phyloP scores from a whole-genome alignment of 2,888 invertebrate species.

The Terebella lapidaria region DNA sequence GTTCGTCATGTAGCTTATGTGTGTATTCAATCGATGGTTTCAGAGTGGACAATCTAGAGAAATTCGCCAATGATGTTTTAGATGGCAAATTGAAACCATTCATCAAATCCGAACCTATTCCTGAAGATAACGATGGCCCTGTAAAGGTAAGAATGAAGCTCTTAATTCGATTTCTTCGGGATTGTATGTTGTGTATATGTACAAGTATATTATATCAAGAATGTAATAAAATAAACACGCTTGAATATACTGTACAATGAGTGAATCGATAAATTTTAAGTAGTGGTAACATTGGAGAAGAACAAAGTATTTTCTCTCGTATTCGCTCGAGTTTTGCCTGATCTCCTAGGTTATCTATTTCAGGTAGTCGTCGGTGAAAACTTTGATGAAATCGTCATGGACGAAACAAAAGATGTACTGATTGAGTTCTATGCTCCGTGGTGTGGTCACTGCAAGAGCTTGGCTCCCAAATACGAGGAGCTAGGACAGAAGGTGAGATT shows the following conservation, averaged over 20 bases:
- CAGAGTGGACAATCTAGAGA: constrained; percentile 76
- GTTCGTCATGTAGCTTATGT: background rate
- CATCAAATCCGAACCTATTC: constrained; percentile 90
- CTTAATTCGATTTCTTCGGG: too few species aligned
- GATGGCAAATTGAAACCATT: constrained; percentile 81
- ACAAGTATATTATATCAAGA: too few species aligned
- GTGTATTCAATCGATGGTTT: background rate
- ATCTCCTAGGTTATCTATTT: too few species aligned
- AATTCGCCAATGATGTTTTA: constrained; percentile 78
- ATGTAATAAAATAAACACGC: too few species aligned
- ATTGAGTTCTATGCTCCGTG: constrained; percentile 99
- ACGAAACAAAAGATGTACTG: constrained; percentile 86
- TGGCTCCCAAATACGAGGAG: constrained; percentile 90
- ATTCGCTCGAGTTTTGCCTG: too few species aligned
- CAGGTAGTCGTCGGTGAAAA: constrained; percentile 90
- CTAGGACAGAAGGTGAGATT: constrained; percentile 65
- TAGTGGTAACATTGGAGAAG: too few species aligned
- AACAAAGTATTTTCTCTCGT: too few species aligned
- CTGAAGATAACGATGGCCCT: constrained; percentile 69
- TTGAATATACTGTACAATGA: too few species aligned
- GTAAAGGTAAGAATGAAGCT: constrained; percentile 54
- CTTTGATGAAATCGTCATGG: constrained; percentile 87
- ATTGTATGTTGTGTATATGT: too few species aligned
- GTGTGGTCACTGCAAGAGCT: constrained; percentile 94
- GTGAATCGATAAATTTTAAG: too few species aligned